Base-by-base conservation (phyloP, 1,140 invertebrate species). In the Araneus ventricosus region DNA sequence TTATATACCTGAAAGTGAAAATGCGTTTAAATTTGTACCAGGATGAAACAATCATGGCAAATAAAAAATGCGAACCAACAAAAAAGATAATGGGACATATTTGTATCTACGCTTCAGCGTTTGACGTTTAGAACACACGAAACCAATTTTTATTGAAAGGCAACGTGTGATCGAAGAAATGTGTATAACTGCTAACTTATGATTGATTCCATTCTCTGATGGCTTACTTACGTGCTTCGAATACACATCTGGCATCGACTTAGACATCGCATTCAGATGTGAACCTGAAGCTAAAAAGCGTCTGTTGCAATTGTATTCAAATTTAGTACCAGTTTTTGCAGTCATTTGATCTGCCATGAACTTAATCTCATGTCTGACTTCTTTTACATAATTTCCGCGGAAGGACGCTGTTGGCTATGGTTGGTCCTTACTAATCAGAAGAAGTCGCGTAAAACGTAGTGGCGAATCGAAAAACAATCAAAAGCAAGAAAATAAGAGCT, bases 231-330 rank as follows among this genome's bases (percentile, higher is more conserved):
- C 70, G 34, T 37, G 34, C 30, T 37, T 75, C 30, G 70, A 75
- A 75, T 75, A 75, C 5, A 75, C 17, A 75, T 17, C 20, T 20
- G 6, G 70, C 70, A 37, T 34, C 17, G 30, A 14, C 8, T 30
- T 75, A 75, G 30, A 30, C 70, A 75, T 20, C 70, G 30, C 70
- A 22, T 34, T 75, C 34, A 75, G 37, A 75, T 75, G 4, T 75
- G 34, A 37, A 75, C 70, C 70, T 37, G 34, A 75, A 75, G 70
- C 70, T 75, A 75, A 75, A 75, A 75, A 34, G 6, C 30, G 14
- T 37, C 70, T 75, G 30, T 75, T 75, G 70, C 70, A 75, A 75
- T 75, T 75, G 70, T 75, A 75, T 75, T 75, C 70, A 75, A 75
- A 75, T 75, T 75, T 34, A 75, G 70, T 75, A 37, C 70, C 70